Conservation (phyloP, 2,113 vertebrate genomes). For the Limanda limanda region DNA sequence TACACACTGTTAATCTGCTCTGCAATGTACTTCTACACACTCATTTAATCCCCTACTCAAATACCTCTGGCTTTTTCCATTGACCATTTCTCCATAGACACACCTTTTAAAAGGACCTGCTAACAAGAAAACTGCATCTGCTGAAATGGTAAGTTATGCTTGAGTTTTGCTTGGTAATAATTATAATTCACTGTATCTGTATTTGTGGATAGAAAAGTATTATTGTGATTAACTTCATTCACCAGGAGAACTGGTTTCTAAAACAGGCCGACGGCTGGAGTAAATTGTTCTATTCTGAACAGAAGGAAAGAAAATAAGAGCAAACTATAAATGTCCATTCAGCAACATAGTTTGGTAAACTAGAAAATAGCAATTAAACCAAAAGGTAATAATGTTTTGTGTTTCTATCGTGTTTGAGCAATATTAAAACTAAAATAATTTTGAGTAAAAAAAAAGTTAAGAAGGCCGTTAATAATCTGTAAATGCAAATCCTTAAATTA, state of each 20-base stretch:
- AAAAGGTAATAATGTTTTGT: not conserved
- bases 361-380: too few relatives aligned
- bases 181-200: not conserved
- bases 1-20: constrained; percentile 79
- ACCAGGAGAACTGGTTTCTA: not conserved
- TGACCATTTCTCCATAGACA: constrained; percentile 60
- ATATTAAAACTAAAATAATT: not conserved
- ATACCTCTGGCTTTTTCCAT: constrained; percentile 76
- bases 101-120: constrained; percentile 36
- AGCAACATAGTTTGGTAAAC: too few relatives aligned
- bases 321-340: not conserved
- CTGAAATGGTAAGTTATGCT: constrained; percentile 52
- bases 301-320: constrained; percentile 7
- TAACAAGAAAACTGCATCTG: constrained; percentile 30
- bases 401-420: constrained; percentile 2
- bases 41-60: constrained; percentile 76
- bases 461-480: not conserved
- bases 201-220: not conserved
- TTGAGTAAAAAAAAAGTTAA: not conserved
- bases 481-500: not conserved
- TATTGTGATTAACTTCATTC: not conserved
- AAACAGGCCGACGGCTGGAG: not conserved
- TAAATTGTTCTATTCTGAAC: not conserved
- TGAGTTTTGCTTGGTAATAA: not conserved
- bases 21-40: constrained; percentile 69